Evolutionary conservation across 2,113 vertebrate species (phyloP), one percentile per base, ranked within the genome.

Genomic region (Hassar affinis): DNA sequence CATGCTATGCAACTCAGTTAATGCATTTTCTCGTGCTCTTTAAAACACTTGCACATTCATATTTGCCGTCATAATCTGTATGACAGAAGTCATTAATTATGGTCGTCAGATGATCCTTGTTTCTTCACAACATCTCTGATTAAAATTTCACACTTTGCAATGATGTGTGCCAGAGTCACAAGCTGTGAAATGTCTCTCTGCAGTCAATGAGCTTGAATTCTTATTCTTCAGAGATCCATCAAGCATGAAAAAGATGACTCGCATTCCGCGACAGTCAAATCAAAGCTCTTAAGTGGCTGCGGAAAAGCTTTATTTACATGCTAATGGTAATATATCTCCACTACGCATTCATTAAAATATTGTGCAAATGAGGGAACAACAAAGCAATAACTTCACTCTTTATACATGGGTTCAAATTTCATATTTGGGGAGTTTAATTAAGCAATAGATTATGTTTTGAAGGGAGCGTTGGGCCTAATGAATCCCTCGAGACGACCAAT

Each of bases 391-490:
- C 92, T 96, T 95, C 92, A 91, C 93, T 95, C 92, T 93, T 95
- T 94, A 96, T 95, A 95, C 94, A 93, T 93, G 93, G 92, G 94
- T 95, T 97, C 93, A 96, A 93, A 97, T 97, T 96, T 98, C 96
- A 95, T 97, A 96, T 97, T 96, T 96, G 94, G 93, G 93, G 95
- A 96, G 94, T 96, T 97, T 99, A 99, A 99, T 99, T 98, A 98
- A 98, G 95, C 96, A 95, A 96, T 98, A 98, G 95, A 98, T 98
- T 97, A 96, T 95, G 92, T 96, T 97, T 95, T 97, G 96, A 98
- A 97, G 95, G 96, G 94, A 96, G 93, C 93, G 93, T 94, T 96
- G 95, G 96, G 95, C 95, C 94, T 97, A 98, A 96, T 97, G 95
- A 96, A 95, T 98, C 96, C 95, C 97, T 88, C 80, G 96, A 96